Base-by-base conservation (phyloP, 1,140 invertebrate genomes). In the Drosophila persimilis region DNA sequence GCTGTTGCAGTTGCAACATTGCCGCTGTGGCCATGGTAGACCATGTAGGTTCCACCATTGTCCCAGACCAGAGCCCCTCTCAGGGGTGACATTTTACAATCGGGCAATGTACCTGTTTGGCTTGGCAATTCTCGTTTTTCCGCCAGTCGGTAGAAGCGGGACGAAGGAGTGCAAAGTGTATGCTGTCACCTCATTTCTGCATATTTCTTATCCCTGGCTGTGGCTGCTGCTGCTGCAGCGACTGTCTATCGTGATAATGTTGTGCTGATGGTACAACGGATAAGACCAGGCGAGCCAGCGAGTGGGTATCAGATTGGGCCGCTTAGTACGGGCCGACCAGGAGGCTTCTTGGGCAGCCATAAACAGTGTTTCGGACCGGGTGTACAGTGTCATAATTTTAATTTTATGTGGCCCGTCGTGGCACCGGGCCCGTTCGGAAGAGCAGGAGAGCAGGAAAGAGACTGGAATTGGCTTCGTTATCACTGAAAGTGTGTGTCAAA, bases 181-280 rank as follows among this genome's bases (percentile, higher is more conserved):
- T 53, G 56, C 64, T 77, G 79, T 83, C 79, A 77, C 70, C 75
- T 81, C 61, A 47, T 70, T 81, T 77, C 61, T 83, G 62, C 75
- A 78, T 75, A 78, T 70, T 80, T 63, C 58, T 66, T 79, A 48
- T 59, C 53, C 61, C 31, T 65, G 48, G 57, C 71, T 75, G 58
- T 69, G 73, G 59, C 48, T 51, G 64, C 56, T 60, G 52, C 5
- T 57, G 44, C 48, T 85, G 35, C 35, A 13, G 11, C 35, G 35
- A 39, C 11, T 85, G 85, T 80, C 80, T 85, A 77, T 73, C 58
- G 67, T 53, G 80, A 74, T 85, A 70, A 80, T 85, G 77, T 80
- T 85, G 65, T 80, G 73, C 73, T 80, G 80, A 85, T 85, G 80
- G 61, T 53, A 67, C 29, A 57, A 46, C 80, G 65, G 80, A 85